phyloP scores from a whole-genome alignment of 2,113 vertebrate genomes.

The Orientallactaga bullata region DNA sequence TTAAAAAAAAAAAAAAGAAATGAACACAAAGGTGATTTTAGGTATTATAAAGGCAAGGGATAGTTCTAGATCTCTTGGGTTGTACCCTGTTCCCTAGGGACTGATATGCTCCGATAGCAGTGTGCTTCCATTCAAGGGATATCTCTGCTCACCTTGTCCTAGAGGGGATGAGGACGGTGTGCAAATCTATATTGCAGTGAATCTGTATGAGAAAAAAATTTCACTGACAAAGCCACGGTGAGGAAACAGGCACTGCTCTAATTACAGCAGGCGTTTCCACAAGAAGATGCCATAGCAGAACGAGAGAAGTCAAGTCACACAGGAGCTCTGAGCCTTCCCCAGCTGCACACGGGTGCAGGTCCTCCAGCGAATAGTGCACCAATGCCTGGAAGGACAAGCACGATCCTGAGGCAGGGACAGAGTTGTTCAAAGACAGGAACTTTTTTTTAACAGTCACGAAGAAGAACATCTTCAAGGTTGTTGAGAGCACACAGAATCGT shows the following conservation, averaged over 20 bases:
- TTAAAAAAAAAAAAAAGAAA: background rate
- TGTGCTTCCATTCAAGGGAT: background rate
- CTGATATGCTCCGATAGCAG: background rate
- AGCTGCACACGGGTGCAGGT: background rate
- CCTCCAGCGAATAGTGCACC: background rate
- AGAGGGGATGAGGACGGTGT: background rate
- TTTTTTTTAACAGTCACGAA: background rate
- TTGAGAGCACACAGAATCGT: background rate
- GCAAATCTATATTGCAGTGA: background rate
- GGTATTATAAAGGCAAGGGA: background rate
- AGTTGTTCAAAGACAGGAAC: background rate
- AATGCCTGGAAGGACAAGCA: background rate
- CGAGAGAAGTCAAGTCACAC: background rate
- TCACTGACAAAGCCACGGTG: background rate
- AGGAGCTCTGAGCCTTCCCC: too few relatives aligned
- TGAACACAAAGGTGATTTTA: background rate
- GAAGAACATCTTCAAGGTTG: background rate
- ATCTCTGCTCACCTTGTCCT: background rate
- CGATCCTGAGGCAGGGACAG: background rate
- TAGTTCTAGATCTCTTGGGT: background rate
- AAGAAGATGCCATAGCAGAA: background rate
- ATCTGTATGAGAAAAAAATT: background rate
- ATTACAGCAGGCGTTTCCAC: background rate
- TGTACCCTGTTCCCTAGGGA: background rate
- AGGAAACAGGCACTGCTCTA: background rate